Base-by-base conservation (phyloP, 2,888 invertebrate genomes). In the Loripinus fragilis region DNA sequence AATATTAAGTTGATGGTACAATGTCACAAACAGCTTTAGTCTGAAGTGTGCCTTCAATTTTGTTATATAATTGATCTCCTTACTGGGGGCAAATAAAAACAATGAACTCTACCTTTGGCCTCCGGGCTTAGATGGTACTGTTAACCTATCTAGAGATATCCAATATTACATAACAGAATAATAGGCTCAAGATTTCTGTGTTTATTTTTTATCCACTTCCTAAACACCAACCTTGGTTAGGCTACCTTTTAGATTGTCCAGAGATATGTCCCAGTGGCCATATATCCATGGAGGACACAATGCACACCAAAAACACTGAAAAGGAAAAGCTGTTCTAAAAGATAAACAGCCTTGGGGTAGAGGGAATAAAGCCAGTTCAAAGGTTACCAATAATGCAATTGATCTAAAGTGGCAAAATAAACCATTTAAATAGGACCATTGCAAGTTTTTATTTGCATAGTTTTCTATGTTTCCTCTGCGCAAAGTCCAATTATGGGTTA, bases 181-280 rank as follows among this genome's bases (percentile, higher is more conserved):
- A 67, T 67, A 67, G 45, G 67, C 33, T 67, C 67, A 67, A 67
- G 67, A 67, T 67, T 67, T 25, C 23, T 8, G 12, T 67, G 67
- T 67, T 67, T 41, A 42, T 42, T 67, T 67, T 67, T 60, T 60
- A 60, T 33, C 38, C 60, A 33, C 60, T 60, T 60, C 60, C 60
- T 60, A 60, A 5, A 30, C 60, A n/a, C 60, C 30, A 60, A 60
- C 60, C 10, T 17, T 60, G 52, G 25, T 25, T 10, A 60, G 60
- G 60, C 30, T 33, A 60, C 33, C 17, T 20, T 28, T 52, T 60
- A 60, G 60, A 60, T 60, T 60, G 60, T 60, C 17, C 33, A 60
- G 60, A 60, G 25, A 60, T 30, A 30, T n/a, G n/a, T 60, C 33
- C 60, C 60, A 28, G 5, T 33, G 30, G 60, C 10, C 33, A 33